Evolutionary conservation across 2,888 invertebrate genomes (phyloP).

Genomic region (Cheilosia impressa): DNA sequence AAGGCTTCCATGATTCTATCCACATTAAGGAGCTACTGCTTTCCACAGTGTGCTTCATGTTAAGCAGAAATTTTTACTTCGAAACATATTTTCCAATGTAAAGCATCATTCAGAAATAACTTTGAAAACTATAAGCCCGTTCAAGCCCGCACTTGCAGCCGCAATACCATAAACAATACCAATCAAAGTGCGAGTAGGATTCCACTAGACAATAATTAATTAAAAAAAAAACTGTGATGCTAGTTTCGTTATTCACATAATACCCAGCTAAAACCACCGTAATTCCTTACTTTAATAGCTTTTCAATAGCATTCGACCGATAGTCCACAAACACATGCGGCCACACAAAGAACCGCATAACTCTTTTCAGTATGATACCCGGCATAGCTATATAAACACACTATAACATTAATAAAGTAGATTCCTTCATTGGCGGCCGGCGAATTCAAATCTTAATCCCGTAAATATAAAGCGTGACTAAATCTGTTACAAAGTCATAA

Average conservation of each 20-base stretch:
- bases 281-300: slow-evolving; percentile 42
- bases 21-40: too few species aligned
- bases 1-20: too few species aligned
- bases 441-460: slow-evolving; percentile 73
- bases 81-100: too few species aligned
- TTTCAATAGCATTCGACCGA: slow-evolving; percentile 22
- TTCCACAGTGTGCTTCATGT: too few species aligned
- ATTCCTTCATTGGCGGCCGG: slow-evolving; percentile 57
- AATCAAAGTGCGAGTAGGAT: too few species aligned
- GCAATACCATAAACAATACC: too few species aligned
- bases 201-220: too few species aligned
- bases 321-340: slow-evolving; percentile 35
- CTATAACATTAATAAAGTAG: slow-evolving; percentile 46
- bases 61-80: too few species aligned
- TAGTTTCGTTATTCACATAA: neutral
- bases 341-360: slow-evolving; percentile 33
- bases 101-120: too few species aligned
- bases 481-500: slow-evolving; percentile 77
- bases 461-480: slow-evolving; percentile 76
- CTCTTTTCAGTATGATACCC: slow-evolving; percentile 45
- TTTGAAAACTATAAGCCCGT: too few species aligned
- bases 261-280: slow-evolving; percentile 13
- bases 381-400: slow-evolving; percentile 6
- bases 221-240: too few species aligned
- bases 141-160: too few species aligned